phyloP scores from a whole-genome alignment of 2,113 vertebrate species.

The Galbula dea region DNA sequence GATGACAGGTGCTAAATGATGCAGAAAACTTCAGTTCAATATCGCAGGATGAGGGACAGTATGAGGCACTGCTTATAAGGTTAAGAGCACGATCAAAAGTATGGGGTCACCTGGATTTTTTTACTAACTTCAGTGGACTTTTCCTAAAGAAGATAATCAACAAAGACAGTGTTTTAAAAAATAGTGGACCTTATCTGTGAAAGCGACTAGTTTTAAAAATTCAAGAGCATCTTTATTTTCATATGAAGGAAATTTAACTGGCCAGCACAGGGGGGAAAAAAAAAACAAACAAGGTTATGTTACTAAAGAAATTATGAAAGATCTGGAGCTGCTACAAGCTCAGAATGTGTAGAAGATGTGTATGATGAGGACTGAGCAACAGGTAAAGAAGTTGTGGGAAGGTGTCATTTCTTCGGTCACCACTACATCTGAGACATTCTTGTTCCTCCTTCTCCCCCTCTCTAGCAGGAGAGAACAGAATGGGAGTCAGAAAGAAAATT shows the following conservation, averaged over 20 bases:
- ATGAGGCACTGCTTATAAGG: background rate
- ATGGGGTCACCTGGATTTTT: background rate
- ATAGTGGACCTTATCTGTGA: background rate
- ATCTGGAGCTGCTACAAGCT: background rate
- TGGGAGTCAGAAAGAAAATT: background rate
- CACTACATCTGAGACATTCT: background rate
- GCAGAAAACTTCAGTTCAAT: background rate
- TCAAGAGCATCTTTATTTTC: background rate
- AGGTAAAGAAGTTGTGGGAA: background rate
- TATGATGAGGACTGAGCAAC: background rate
- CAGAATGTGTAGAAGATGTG: background rate
- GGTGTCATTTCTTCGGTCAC: background rate
- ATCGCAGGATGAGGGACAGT: background rate
- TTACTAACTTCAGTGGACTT: background rate
- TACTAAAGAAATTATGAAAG: background rate
- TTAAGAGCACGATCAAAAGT: background rate
- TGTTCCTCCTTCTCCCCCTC: background rate
- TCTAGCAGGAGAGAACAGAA: background rate
- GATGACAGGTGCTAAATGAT: background rate
- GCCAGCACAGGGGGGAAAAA: background rate
- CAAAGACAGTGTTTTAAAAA: background rate
- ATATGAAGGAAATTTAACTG: background rate
- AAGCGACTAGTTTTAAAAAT: background rate
- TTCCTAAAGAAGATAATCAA: background rate
- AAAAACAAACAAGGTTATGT: background rate